Percentiles rank a stretch among this genome's conserved stretches.
phyloP scores from a whole-genome alignment of 2,113 vertebrate species.

The Marmota monax region DNA sequence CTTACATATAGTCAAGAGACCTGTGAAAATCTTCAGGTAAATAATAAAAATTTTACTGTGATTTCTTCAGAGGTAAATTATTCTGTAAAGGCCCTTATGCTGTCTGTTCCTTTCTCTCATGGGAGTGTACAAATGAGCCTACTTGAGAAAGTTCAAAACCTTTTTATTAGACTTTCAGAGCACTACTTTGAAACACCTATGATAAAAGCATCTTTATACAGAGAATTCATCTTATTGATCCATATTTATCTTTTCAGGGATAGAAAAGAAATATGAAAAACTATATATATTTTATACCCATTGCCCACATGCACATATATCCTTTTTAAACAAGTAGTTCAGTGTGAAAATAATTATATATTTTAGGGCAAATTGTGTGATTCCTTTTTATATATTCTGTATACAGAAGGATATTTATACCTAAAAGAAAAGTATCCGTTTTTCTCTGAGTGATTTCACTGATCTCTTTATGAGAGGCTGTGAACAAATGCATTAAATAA shows the following conservation, averaged over 20 bases:
- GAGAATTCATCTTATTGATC: neutral
- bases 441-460: slow-evolving; percentile 39
- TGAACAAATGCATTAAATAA: neutral
- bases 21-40: slow-evolving; percentile 98
- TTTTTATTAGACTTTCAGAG: neutral
- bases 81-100: neutral
- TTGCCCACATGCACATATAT: neutral
- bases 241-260: neutral
- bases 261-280: neutral
- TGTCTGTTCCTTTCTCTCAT: neutral
- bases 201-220: neutral
- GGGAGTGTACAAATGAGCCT: neutral
- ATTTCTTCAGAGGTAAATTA: neutral
- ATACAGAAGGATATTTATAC: neutral
- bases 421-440: neutral
- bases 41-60: neutral
- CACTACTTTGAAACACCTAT: neutral
- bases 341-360: slow-evolving; percentile 8
- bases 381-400: neutral
- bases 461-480: slow-evolving; percentile 13
- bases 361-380: neutral
- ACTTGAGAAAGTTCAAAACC: neutral
- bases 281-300: neutral
- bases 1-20: slow-evolving; percentile 99
- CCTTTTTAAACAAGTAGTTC: neutral